Evolutionary conservation across 2,113 vertebrate species (phyloP), one percentile per base, ranked within the genome.

Genomic region (Drymodes brunneopygia): DNA sequence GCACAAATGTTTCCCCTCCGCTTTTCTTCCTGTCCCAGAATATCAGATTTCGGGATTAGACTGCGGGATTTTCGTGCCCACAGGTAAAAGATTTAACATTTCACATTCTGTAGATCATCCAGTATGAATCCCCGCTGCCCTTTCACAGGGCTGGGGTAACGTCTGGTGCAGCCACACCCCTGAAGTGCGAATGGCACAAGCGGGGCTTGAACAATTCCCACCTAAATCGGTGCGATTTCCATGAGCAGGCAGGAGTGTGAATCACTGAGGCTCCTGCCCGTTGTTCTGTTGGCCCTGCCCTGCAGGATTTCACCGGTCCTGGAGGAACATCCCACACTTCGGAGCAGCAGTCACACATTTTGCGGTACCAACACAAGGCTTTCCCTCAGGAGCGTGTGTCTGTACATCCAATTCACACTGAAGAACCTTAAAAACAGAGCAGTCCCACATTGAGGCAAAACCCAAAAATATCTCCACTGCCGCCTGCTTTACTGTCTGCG

Each of bases 331-430:
- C 58, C 38, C 67, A 23, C 8, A 0, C 20, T 48, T 42, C 2
- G 64, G 38, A 84, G 31, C 88, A 70, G 7, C 29, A 7, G 16
- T 16, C 7, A 0, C 24, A 4, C 36, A 2, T 54, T 71, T 45
- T 50, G 23, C 17, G 8, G 10, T 4, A 16, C 40, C 60, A 36
- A 9, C 15, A 62, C 54, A 21, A 54, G 60, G 2, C 18, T 28
- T 38, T 18, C 16, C 10, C 40, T 50, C 3, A 3, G 44, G 1
- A 50, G 15, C 0, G 0, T 17, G 0, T 17, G 44, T 61, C 72
- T 40, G 47, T 14, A 16, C 57, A 45, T 24, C 61, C 81, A 57
- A 5, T 19, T 64, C 15, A 16, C 33, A 2, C 8, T 7, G 50
- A 82, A 79, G 33, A 31, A 51, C 82, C 82, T 75, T 48, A 51